These are phyloP conservation scores for Plebejus anna DNA, from an alignment of 2,888 invertebrate species.

Conservation along the genomic window DNA sequence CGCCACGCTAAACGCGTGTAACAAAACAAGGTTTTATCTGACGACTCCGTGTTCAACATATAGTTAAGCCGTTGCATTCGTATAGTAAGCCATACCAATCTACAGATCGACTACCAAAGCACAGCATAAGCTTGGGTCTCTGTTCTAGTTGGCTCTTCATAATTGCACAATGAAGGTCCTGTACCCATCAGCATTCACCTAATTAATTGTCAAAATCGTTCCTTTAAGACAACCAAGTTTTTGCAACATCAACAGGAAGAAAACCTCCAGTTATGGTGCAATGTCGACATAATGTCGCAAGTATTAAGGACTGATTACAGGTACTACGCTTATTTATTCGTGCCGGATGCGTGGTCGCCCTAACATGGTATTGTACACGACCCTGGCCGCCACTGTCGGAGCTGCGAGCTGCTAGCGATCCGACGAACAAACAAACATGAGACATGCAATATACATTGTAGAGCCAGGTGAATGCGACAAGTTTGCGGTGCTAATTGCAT, in stretches of 20 bases:
- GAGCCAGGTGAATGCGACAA: neutral
- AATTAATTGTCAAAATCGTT: neutral
- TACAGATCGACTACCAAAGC: no score
- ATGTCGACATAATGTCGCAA: neutral
- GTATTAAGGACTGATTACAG: neutral
- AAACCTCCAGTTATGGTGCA: neutral
- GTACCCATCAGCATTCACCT: no score
- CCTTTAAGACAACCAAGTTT: neutral
- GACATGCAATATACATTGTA: neutral
- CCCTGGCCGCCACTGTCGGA: conserved; percentile 2
- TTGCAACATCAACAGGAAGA: neutral
- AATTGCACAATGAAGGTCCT: neutral
- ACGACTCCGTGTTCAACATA: neutral
- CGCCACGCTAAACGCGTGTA: neutral
- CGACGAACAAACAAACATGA: neutral
- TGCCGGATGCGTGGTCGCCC: conserved; percentile 16
- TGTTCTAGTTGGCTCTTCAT: no score
- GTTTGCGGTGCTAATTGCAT: neutral
- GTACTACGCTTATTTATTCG: neutral
- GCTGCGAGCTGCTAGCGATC: conserved; percentile 3
- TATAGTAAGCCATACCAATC: no score
- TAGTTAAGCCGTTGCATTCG: no score
- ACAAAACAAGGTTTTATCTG: neutral
- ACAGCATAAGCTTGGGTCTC: no score
- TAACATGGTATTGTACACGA: conserved; percentile 7